Percentiles rank a stretch among this genome's conserved stretches.
phyloP scores from a whole-genome alignment of 1,140 invertebrate species.

The Bombus impatiens region DNA sequence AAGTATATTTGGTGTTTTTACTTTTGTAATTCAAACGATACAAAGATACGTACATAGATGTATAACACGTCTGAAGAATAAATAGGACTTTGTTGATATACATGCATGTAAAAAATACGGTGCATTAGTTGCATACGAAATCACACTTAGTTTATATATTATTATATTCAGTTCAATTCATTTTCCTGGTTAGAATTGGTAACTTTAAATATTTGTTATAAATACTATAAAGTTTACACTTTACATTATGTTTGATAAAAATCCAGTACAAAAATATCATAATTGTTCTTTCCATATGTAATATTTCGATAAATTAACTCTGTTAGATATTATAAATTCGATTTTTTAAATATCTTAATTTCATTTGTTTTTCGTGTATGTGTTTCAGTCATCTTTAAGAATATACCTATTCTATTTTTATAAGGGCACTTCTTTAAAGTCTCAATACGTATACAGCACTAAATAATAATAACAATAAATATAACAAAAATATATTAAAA shows the following conservation, averaged over 20 bases:
- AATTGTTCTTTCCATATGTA: not conserved
- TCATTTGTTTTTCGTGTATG: not conserved
- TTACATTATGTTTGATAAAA: not conserved
- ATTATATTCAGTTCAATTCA: not conserved
- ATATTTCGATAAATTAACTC: not conserved
- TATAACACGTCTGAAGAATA: conserved; percentile 5
- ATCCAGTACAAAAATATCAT: conserved; percentile 9
- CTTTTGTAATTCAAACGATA: conserved; percentile 11
- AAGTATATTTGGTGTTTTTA: not conserved
- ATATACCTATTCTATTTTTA: not conserved
- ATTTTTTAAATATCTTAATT: not conserved
- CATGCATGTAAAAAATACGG: conserved; percentile 4
- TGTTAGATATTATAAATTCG: not conserved
- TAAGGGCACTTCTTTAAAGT: not conserved
- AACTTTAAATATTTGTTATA: not conserved
- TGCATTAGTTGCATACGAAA: conserved; percentile 20
- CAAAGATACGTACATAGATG: conserved; percentile 8
- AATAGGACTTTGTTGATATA: not conserved
- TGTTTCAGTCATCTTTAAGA: not conserved
- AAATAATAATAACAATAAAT: not conserved
- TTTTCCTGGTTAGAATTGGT: not conserved
- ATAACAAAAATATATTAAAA: not conserved
- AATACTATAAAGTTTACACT: not conserved
- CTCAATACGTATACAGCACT: not conserved
- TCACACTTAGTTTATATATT: not conserved